These are phyloP conservation scores for Orientallactaga bullata DNA, from an alignment of 2,113 vertebrate genomes.

Conservation along the genomic window DNA sequence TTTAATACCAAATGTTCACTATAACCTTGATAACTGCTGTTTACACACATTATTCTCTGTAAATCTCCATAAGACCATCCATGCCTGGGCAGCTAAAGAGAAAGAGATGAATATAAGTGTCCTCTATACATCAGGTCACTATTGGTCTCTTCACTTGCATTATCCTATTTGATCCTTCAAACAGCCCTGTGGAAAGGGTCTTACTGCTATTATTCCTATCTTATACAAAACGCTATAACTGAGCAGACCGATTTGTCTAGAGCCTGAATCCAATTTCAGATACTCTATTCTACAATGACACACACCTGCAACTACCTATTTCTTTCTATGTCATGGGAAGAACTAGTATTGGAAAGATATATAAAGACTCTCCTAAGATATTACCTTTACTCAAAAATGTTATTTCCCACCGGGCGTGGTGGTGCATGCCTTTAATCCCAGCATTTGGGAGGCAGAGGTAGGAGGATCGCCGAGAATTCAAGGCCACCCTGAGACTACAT, in stretches of 20 bases:
- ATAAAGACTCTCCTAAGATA: slow-evolving; percentile 7
- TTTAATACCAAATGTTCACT: background rate
- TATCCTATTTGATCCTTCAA: background rate
- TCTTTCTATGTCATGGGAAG: background rate
- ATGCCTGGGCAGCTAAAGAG: background rate
- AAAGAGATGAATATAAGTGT: background rate
- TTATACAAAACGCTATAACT: background rate
- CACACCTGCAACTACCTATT: background rate
- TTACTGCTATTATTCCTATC: background rate
- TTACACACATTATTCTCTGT: background rate
- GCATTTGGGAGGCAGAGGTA: too few species aligned
- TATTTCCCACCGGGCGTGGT: too few species aligned
- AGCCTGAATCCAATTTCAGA: slow-evolving; percentile 14
- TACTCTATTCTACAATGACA: background rate
- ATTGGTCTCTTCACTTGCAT: background rate
- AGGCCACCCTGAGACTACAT: too few species aligned
- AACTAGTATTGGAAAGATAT: background rate
- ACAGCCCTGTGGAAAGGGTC: background rate
- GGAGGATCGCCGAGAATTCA: too few species aligned
- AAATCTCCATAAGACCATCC: background rate
- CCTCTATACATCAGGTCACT: background rate
- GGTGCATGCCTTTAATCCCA: too few species aligned
- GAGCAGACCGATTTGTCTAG: background rate
- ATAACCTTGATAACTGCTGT: background rate
- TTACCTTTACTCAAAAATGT: background rate